Conservation (phyloP, 2,113 vertebrate genomes). For the Aphelocoma coerulescens region DNA sequence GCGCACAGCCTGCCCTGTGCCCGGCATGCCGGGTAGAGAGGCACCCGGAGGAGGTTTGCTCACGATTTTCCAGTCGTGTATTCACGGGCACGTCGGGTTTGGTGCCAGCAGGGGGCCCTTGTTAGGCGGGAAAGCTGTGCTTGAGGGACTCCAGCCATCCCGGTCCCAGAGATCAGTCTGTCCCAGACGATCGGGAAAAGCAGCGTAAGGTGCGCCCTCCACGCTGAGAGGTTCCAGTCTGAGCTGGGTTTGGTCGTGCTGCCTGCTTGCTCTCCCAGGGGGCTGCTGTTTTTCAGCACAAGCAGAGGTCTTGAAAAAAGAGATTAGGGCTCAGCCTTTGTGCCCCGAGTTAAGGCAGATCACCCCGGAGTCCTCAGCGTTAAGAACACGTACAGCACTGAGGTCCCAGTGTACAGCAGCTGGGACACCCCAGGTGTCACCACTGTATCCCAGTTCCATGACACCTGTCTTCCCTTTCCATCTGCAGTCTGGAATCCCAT, state of each 20-base stretch:
- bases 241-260: background rate
- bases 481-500: background rate
- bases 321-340: background rate
- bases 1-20: background rate
- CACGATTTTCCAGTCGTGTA: accelerated
- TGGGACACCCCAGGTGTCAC: background rate
- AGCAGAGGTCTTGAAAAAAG: background rate
- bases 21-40: background rate
- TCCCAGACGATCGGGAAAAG: background rate
- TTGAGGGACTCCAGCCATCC: accelerated
- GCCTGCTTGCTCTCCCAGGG: background rate
- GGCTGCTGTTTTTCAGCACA: background rate
- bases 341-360: no score
- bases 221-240: background rate
- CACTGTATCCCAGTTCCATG: background rate
- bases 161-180: accelerated
- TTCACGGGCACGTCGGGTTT: background rate
- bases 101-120: slow-evolving; percentile 4
- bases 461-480: background rate
- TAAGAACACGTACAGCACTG: accelerated
- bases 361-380: background rate
- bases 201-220: background rate
- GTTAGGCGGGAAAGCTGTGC: background rate
- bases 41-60: accelerated
- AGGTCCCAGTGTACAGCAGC: background rate